Base-by-base conservation (phyloP, 2,113 vertebrate species). In the Spermophilus dauricus region DNA sequence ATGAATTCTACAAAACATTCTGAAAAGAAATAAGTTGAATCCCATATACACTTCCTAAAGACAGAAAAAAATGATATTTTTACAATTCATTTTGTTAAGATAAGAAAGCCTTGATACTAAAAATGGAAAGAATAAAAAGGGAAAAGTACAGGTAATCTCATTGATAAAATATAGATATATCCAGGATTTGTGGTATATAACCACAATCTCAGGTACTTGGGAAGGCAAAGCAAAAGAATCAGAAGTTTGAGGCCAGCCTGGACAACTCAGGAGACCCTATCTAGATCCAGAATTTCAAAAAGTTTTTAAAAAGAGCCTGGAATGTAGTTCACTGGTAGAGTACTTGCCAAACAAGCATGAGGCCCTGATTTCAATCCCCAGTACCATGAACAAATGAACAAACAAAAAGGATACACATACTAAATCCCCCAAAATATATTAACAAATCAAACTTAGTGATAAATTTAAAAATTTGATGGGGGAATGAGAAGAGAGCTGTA, bases 91-190 rank as follows among this genome's bases (percentile, higher is more conserved):
- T 67, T 67, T 48, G 11, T 75, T 30, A 65, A 13, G 24, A 53
- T 87, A 92, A 34, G 8, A 76, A 92, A 95, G 42, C 17, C 69
- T 86, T 91, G 10, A 73, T n/a, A 81, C 45, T 30, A 86, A 82
- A 87, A 81, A 70, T 61, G 32, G 58, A 89, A 89, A 78, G 8
- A 86, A 91, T 69, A 2, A n/a, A 73, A 72, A 78, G 2, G 32
- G 18, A 26, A 85, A 91, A 80, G 2, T 61, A 45, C 2, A 51
- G 32, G 51, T 51, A 37, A 45, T 90, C 11, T 89, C 67, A 82
- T 6, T 58, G 18, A 61, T 37, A 45, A 26, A 85, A 69, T 20
- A 89, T 51, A 84, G 75, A 89, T n/a, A 56, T 26, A 75, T 70
- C 32, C 32, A 70, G 34, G 67, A 8, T 34, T 70, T 16, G 67